A percentile compares a stretch with the other conserved stretches of the same genome.
Conservation (phyloP, 2,113 vertebrate species). For the Stercorarius parasiticus region DNA sequence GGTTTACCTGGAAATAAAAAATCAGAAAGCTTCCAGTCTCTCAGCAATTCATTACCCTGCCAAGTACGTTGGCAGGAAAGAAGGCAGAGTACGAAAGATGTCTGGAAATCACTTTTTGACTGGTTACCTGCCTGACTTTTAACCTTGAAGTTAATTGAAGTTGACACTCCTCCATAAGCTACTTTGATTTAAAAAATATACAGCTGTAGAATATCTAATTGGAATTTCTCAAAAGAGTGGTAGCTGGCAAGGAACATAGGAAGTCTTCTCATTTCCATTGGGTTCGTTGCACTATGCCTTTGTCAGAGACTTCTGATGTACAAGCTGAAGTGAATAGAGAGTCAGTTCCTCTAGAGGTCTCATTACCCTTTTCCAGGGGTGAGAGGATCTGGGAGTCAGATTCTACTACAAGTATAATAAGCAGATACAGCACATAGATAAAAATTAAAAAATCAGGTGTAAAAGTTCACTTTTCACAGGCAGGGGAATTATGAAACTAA, state of each 20-base stretch:
- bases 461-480: background rate
- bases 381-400: background rate
- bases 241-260: background rate
- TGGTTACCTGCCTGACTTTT: background rate
- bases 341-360: background rate
- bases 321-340: background rate
- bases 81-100: background rate
- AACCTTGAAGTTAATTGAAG: background rate
- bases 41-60: background rate
- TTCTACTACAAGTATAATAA: background rate
- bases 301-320: background rate
- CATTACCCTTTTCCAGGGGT: background rate
- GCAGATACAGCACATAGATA: background rate
- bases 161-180: background rate
- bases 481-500: background rate
- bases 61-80: background rate
- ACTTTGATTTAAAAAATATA: background rate
- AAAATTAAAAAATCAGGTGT: background rate
- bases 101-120: background rate
- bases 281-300: background rate
- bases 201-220: background rate
- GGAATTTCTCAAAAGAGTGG: background rate
- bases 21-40: background rate
- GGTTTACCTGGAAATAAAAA: slow-evolving; percentile 9
- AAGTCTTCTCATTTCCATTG: background rate